These are phyloP conservation scores for Agrotis segetum DNA, from an alignment of 2,888 invertebrate species.

Conservation along the genomic window DNA sequence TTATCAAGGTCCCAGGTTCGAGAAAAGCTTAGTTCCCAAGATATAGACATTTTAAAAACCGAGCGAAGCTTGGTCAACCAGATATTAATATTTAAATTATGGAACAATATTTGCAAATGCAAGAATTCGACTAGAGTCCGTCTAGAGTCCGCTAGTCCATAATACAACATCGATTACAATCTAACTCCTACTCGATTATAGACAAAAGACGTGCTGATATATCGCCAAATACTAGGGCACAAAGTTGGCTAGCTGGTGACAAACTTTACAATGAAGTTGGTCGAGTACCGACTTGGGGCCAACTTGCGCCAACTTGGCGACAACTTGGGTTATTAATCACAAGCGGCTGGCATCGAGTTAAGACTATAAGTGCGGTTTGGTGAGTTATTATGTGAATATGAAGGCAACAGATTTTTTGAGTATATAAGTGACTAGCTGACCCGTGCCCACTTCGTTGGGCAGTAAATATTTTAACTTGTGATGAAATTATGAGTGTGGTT, in stretches of 20 bases:
- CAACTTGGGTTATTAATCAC: conserved; percentile 56
- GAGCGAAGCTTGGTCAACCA: too few relatives aligned
- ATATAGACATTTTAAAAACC: too few relatives aligned
- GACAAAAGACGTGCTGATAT: conserved; percentile 42
- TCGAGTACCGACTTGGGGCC: conserved; percentile 49
- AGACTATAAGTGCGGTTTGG: conserved; percentile 43
- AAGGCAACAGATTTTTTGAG: conserved; percentile 14
- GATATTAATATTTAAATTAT: too few relatives aligned
- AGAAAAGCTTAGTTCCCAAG: too few relatives aligned
- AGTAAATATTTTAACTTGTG: too few relatives aligned
- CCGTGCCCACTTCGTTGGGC: too few relatives aligned
- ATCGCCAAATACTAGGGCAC: conserved; percentile 35
- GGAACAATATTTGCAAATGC: neutral
- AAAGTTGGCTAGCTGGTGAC: conserved; percentile 51
- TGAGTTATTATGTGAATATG: conserved; percentile 32
- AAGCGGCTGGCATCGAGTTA: conserved; percentile 34
- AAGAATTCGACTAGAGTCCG: neutral
- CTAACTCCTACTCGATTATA: conserved; percentile 19
- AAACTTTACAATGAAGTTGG: conserved; percentile 59
- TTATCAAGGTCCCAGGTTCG: too few relatives aligned
- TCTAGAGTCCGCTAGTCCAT: too few relatives aligned
- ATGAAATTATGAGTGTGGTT: too few relatives aligned
- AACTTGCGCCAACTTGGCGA: conserved; percentile 39
- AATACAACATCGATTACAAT: neutral
- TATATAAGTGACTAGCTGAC: neutral